Evolutionary conservation across 2,888 invertebrate genomes (phyloP), one percentile per base, ranked within the genome.

Genomic region (Cenopis cana): DNA sequence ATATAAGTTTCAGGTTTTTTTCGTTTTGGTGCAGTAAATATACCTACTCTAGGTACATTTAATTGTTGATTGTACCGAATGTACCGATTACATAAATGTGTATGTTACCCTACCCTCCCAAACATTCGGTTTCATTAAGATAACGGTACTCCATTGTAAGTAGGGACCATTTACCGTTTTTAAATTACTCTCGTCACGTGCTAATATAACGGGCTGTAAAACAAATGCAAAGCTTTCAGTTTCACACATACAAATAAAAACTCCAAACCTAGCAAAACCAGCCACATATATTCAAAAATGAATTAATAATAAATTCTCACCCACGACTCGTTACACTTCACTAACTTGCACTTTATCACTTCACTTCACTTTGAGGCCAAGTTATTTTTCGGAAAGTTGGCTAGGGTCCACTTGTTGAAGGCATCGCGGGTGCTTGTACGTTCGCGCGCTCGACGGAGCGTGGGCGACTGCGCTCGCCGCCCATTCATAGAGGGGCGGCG

Each of bases 381-480:
- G 76, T 76, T 79, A 76, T 73, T 74, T 68, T 75, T 74, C 75
- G 65, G 66, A 65, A 69, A 65, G 64, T 64, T 60, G 71, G 66
- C 73, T 64, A 74, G 61, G 76, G 76, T 74, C 77, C 87, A 91
- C 90, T 91, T 91, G 90, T 91, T 90, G 90, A 88, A 82, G 84
- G 74, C 74, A 78, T 75, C 78, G 77, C 74, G 77, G 72, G 75
- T 81, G 79, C 79, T 73, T 81, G 24, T 85, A 90, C 91, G 91
- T 90, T 90, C 91, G 90, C 91, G 91, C 92, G 91, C 87, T 85
- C 89, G 88, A 78, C 89, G 87, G 86, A 89, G 88, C 90, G 86
- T 87, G 84, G 86, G 82, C 91, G 89, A 92, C 93, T 93, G 93
- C 90, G 91, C 91, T 89, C 85, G 85, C 85, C 86, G 82, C 85